phyloP scores from a whole-genome alignment of 2,797 vertebrate species.

The Mormyrus proboscirostris region DNA sequence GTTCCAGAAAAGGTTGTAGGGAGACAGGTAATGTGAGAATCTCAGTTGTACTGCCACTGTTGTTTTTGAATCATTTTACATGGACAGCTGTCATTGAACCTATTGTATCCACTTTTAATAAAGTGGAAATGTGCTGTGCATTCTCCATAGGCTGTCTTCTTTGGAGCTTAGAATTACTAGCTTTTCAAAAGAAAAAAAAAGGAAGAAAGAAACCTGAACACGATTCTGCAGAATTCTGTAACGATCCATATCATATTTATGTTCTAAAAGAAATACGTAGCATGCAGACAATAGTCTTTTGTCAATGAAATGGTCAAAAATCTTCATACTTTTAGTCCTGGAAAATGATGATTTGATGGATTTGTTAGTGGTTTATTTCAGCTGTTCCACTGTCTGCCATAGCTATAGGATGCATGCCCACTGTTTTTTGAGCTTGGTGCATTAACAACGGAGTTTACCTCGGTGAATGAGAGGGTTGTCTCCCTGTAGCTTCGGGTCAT shows the following conservation, averaged over 20 bases:
- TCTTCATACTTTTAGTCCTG: not conserved
- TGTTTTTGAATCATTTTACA: not conserved
- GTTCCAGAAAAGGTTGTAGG: not conserved
- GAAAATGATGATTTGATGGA: not conserved
- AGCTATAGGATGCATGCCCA: slow-evolving; percentile 20
- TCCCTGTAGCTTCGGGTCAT: too few species aligned
- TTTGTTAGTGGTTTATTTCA: not conserved
- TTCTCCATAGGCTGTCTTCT: not conserved
- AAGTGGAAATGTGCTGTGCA: not conserved
- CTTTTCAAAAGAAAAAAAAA: not conserved
- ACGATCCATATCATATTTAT: not conserved
- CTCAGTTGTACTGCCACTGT: not conserved
- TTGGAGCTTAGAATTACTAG: not conserved
- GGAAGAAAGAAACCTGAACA: not conserved
- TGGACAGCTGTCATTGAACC: not conserved
- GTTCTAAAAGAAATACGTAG: too few species aligned
- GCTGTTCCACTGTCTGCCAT: not conserved
- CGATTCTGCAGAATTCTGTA: not conserved
- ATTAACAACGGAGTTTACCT: too few species aligned
- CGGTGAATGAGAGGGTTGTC: too few species aligned
- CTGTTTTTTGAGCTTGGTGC: slow-evolving; percentile 26
- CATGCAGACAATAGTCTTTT: too few species aligned
- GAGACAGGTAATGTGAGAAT: not conserved
- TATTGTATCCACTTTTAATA: not conserved
- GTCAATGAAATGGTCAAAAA: not conserved